These are phyloP conservation scores for Bombus impatiens DNA, from an alignment of 1,140 invertebrate genomes.

Conservation along the genomic window DNA sequence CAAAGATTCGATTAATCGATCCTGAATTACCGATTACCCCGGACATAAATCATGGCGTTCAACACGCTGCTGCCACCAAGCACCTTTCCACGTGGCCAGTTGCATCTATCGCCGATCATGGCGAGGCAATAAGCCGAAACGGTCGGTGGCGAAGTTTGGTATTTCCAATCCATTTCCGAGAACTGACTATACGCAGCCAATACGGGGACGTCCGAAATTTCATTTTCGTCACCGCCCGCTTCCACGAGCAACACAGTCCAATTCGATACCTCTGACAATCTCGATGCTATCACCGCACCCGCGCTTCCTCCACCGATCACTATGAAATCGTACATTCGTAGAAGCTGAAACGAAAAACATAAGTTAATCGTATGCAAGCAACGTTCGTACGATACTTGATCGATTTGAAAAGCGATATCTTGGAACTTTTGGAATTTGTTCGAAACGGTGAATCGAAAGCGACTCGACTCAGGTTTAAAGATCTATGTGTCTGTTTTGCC, in stretches of 20 bases:
- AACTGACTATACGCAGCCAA: conserved; percentile 90
- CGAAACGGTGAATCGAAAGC: not conserved
- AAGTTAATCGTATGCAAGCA: not conserved
- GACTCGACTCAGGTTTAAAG: too few species aligned
- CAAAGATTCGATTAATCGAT: not conserved
- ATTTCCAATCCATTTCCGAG: conserved; percentile 95
- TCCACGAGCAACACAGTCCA: conserved; percentile 92
- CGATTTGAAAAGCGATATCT: not conserved
- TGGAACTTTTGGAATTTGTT: not conserved
- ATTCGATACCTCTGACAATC: conserved; percentile 90
- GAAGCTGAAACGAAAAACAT: conserved; percentile 82
- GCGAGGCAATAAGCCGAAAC: conserved; percentile 90
- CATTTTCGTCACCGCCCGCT: conserved; percentile 91
- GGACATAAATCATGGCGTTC: conserved; percentile 97
- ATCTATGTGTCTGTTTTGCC: not conserved
- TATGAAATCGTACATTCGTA: conserved; percentile 91
- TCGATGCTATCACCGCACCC: conserved; percentile 95
- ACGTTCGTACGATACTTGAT: not conserved
- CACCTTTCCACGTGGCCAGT: conserved; percentile 94
- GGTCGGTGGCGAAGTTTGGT: conserved; percentile 89
- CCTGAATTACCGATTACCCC: conserved; percentile 88
- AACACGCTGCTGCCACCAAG: conserved; percentile 96
- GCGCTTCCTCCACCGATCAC: conserved; percentile 95
- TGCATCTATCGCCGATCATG: conserved; percentile 92
- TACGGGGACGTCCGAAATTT: conserved; percentile 90